These are phyloP conservation scores for Parasteatoda lunata DNA, from an alignment of 2,888 invertebrate genomes.

Conservation along the genomic window DNA sequence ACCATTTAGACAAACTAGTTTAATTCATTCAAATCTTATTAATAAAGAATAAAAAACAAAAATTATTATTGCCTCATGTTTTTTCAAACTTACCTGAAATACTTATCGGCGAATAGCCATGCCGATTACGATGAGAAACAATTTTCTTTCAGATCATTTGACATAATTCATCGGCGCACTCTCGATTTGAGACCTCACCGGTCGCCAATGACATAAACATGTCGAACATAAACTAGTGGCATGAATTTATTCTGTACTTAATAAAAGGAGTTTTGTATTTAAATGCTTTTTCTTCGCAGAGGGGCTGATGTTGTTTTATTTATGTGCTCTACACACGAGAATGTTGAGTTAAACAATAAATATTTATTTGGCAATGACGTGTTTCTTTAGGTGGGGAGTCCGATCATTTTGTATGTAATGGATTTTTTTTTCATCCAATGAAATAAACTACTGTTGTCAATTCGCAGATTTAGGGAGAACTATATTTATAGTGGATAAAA, in stretches of 20 bases:
- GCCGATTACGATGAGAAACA: not conserved
- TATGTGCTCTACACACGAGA: not conserved
- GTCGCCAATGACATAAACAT: not conserved
- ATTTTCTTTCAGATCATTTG: not conserved
- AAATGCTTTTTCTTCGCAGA: not conserved
- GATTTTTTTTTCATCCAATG: too few relatives aligned
- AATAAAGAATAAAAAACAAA: too few relatives aligned
- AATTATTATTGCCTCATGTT: not conserved
- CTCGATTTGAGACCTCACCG: not conserved
- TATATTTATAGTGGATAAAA: too few relatives aligned
- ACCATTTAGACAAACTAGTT: too few relatives aligned
- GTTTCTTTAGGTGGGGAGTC: not conserved
- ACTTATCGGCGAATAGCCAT: not conserved
- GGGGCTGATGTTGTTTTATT: not conserved
- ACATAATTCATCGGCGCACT: not conserved
- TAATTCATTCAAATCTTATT: too few relatives aligned
- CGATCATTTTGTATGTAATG: too few relatives aligned
- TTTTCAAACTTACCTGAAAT: not conserved
- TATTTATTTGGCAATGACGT: conserved; percentile 1
- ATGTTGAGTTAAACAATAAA: not conserved
- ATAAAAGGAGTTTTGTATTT: not conserved
- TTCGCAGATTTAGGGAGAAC: too few relatives aligned
- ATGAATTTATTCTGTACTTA: not conserved
- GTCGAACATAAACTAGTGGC: not conserved
- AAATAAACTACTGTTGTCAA: too few relatives aligned